Conservation (phyloP, 64 coral and sea anemone species). For the Catalaphyllia jardinei region DNA sequence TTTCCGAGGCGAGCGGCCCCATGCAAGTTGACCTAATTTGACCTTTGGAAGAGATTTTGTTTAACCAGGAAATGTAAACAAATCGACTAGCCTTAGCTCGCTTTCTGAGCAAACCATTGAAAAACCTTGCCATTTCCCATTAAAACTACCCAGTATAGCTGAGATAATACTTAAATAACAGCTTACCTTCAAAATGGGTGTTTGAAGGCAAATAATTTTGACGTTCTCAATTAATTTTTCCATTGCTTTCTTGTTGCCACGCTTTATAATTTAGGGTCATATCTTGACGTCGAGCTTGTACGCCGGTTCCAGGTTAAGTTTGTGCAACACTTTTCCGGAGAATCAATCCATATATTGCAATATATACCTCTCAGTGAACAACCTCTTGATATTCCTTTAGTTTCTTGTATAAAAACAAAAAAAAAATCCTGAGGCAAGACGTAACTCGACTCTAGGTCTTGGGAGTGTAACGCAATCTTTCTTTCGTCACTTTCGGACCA, state of each 20-base stretch:
- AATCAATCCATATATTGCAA: not conserved
- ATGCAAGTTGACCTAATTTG: conserved; percentile 34
- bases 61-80: conserved; percentile 26
- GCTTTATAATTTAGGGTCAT: conserved; percentile 18
- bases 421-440: too few species aligned
- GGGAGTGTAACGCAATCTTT: too few species aligned
- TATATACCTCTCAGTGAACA: too few species aligned
- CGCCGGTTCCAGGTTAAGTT: conserved; percentile 14
- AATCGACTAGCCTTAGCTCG: conserved; percentile 29
- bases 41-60: conserved; percentile 25
- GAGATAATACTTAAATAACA: conserved; percentile 1
- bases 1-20: conserved; percentile 12
- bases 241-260: too few species aligned
- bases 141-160: conserved; percentile 22
- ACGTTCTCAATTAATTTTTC: too few species aligned
- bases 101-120: conserved; percentile 31
- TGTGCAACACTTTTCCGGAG: conserved; percentile 16
- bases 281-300: conserved; percentile 30
- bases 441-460: too few species aligned
- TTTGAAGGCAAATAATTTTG: too few species aligned
- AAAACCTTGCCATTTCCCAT: conserved; percentile 31
- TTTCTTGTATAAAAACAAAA: too few species aligned
- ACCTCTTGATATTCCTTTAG: too few species aligned
- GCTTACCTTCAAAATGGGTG: not conserved
- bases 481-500: too few species aligned